Base-by-base conservation (phyloP, 2,797 vertebrate genomes). In the Triplophysa yarkandensis region DNA sequence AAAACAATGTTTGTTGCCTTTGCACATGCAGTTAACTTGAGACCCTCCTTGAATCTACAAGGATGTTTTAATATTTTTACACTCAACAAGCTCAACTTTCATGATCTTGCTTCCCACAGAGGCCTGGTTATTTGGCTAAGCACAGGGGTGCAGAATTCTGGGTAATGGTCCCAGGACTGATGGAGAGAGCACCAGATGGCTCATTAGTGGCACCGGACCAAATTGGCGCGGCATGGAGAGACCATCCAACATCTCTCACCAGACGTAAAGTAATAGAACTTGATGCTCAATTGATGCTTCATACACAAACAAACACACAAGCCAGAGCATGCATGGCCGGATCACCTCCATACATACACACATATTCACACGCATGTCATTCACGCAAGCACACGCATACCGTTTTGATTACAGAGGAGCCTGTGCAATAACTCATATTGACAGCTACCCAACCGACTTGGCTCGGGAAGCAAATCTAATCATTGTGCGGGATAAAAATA, bases 181-280 rank as follows among this genome's bases (percentile, higher is more conserved):
- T 69, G 76, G 61, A 70, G 66, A 76, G 66, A 57, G 63, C 44
- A 66, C 68, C 82, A 83, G 82, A 83, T 83, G 82, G 82, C 71
- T 60, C 34, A 28, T 71, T n/a, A 62, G 46, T 80, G 80, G 82
- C 68, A 61, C 27, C 19, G 11, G 28, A 79, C 72, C 75, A 77
- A 76, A 30, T 46, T 73, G 70, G 64, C 71, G 65, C 50, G 10
- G 58, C 52, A n/a, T 46, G 52, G 41, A 32, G 41, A 75, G 16
- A 71, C 19, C 57, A 32, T 70, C 60, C 43, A 75, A 68, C 55
- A 75, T 61, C 54, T 75, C 71, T 30, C 60, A 68, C 25, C 46
- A 64, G 58, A 67, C 52, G 6, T 34, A 36, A 64, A 71, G n/a
- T 61, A 46, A 71, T 25, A 54, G 39, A 61, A 17, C 27, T 50